Conservation (phyloP, 2,888 invertebrate species). For the Drosophila falleni region DNA sequence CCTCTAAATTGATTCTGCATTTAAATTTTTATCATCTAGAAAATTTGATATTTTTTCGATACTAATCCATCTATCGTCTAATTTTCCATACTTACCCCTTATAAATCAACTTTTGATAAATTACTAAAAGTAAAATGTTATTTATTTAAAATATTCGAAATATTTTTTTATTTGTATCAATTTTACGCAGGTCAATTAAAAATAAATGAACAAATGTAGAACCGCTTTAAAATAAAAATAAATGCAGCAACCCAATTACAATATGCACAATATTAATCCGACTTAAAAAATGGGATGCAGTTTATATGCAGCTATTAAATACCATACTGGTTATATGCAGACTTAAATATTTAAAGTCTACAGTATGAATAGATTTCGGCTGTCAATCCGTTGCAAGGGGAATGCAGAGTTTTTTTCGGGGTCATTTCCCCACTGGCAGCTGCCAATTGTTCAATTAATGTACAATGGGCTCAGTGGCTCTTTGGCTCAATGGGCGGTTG, state of each 20-base stretch:
- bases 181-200: not conserved
- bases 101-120: no score
- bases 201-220: conserved; percentile 1
- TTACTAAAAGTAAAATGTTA: not conserved
- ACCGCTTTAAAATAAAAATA: conserved; percentile 17
- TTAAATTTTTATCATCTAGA: no score
- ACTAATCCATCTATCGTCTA: no score
- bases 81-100: no score
- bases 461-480: conserved; percentile 43
- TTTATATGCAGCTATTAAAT: conserved; percentile 46
- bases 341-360: conserved; percentile 60
- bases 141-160: not conserved
- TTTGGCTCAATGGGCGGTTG: conserved; percentile 39
- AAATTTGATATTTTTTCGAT: no score
- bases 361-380: conserved; percentile 56
- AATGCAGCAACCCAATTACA: conserved; percentile 52
- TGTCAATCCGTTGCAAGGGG: conserved; percentile 24
- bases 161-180: not conserved
- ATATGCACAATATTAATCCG: conserved; percentile 44
- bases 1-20: no score
- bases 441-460: conserved; percentile 78
- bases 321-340: conserved; percentile 16
- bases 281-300: conserved; percentile 19
- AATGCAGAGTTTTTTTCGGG: conserved; percentile 27
- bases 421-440: conserved; percentile 68